Base-by-base conservation (phyloP, 2,113 vertebrate genomes). In the Myxocyprinus asiaticus region DNA sequence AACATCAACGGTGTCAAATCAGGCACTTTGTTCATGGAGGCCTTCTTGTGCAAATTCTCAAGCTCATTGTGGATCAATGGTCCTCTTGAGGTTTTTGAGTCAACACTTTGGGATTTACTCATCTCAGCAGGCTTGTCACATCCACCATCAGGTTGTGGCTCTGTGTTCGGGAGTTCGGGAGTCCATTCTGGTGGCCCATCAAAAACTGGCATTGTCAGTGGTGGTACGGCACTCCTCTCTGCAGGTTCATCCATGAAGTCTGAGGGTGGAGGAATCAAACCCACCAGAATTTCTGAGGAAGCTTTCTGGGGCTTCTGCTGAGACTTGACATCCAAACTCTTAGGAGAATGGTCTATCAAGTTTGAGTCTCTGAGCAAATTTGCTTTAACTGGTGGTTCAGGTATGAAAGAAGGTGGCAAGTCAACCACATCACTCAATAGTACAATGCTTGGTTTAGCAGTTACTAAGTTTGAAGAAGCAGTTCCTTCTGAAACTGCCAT, bases 181-280 rank as follows among this genome's bases (percentile, higher is more conserved):
- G 48, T 56, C 68, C 58, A 45, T 43, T 48, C 74, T 11, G 67
- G 47, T 67, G 55, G 53, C 4, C 11, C 14, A 42, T 22, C 8
- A 11, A 17, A 9, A 42, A 47, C 58, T 42, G 61, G n/a, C 5
- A 43, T 56, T 78, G 42, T 12, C 0, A n/a, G 7, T 12, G 7
- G 12, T 0, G 14, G 14, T n/a, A 8, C 5, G 0, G 22, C 33
- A 8, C 4, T 44, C 5, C 17, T 43, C 22, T 33, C 22, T 33
- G 22, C 7, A 9, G 87, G 86, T 10, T 88, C 76, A 82, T 94
- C 93, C 91, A 86, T 92, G 82, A 94, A 94, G 83, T 91, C 91
- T 67, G 90, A 90, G 0, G 93, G 93, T 55, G 92, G 93, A 43
- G 89, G 92, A 73, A 94, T 91, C 63, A 91, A 61, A 15, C 7